phyloP scores from a whole-genome alignment of 2,888 invertebrate genomes.

The Cistogaster globosa region DNA sequence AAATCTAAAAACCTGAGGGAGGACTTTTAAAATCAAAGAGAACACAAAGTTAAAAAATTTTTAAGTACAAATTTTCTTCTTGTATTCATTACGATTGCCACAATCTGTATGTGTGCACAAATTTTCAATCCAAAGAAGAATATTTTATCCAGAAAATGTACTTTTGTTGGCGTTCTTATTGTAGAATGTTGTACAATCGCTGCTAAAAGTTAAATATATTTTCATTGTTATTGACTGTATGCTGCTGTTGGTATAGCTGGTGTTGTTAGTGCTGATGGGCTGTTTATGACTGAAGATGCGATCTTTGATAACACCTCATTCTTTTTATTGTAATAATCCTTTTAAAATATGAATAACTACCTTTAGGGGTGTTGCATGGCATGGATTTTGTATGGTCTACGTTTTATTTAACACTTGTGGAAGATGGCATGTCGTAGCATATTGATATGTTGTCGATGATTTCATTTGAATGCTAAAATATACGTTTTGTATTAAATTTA shows the following conservation, averaged over 20 bases:
- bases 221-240: constrained; percentile 1
- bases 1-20: no score
- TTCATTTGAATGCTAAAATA: constrained; percentile 53
- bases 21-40: no score
- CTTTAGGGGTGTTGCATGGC: constrained; percentile 10
- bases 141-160: constrained; percentile 39
- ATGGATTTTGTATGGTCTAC: constrained; percentile 20
- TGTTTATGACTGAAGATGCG: constrained; percentile 54
- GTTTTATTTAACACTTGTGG: constrained; percentile 29
- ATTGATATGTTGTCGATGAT: constrained; percentile 45
- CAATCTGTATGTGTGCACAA: constrained; percentile 25
- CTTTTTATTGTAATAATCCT: constrained; percentile 61
- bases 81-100: constrained; percentile 23
- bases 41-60: no score
- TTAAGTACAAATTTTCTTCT: no score
- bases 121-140: constrained; percentile 31
- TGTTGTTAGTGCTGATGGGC: constrained; percentile 47
- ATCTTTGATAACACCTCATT: constrained; percentile 68
- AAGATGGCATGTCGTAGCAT: constrained; percentile 48
- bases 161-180: constrained; percentile 39
- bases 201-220: constrained; percentile 15
- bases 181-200: constrained; percentile 45
- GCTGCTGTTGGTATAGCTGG: constrained; percentile 22
- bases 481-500: constrained; percentile 13
- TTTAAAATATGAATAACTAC: constrained; percentile 7